phyloP scores from a whole-genome alignment of 2,797 vertebrate genomes.

The Mus spretus region DNA sequence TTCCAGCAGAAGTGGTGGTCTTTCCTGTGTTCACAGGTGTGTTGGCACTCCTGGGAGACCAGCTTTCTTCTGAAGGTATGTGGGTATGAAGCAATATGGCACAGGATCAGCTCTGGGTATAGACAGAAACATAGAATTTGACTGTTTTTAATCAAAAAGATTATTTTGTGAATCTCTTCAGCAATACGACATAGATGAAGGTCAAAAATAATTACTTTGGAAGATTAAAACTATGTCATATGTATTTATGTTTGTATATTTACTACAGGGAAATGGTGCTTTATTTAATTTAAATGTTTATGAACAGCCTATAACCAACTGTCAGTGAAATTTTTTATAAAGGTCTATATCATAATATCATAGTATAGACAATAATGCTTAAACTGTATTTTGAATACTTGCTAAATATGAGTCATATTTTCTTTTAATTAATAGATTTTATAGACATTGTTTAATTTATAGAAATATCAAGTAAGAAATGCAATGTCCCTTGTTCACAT shows the following conservation, averaged over 20 bases:
- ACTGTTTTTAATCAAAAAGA: slow-evolving; percentile 58
- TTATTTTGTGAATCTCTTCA: slow-evolving; percentile 52
- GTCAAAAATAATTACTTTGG: slow-evolving; percentile 82
- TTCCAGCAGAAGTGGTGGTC: no score
- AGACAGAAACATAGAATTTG: not conserved
- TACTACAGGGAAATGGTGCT: not conserved
- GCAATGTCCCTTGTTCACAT: not conserved
- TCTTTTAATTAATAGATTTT: not conserved
- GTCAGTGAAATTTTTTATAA: slow-evolving; percentile 6
- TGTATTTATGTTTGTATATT: slow-evolving; percentile 18
- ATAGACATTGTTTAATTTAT: not conserved
- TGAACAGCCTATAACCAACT: slow-evolving; percentile 15
- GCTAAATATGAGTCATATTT: not conserved
- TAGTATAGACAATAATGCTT: not conserved
- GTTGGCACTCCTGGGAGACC: no score
- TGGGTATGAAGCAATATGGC: no score
- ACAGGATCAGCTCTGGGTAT: no score
- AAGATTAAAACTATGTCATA: slow-evolving; percentile 75
- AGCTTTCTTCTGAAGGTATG: no score
- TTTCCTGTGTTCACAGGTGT: no score
- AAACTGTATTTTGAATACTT: slow-evolving; percentile 31
- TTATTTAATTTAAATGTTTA: slow-evolving; percentile 59
- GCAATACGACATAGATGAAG: slow-evolving; percentile 36
- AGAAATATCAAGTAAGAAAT: not conserved
- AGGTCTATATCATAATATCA: not conserved